Base-by-base conservation (phyloP, 2,113 vertebrate genomes). In the Ictalurus punctatus region DNA sequence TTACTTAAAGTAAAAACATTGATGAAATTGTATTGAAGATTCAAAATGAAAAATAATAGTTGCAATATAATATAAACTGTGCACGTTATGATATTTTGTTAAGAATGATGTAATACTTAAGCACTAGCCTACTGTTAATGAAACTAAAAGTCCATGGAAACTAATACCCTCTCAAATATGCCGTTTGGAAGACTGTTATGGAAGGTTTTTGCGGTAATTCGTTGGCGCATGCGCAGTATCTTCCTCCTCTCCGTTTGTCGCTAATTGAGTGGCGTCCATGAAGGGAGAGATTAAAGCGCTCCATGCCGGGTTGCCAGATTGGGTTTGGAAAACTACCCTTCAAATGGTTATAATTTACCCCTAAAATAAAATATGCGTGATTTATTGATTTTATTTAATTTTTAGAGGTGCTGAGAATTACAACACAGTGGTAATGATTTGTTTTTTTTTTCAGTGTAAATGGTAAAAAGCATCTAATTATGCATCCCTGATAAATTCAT, bases 231-330 rank as follows among this genome's bases (percentile, higher is more conserved):
- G 84, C 84, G 84, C 84, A 56, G 16, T 73, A 9, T 37, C 17
- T 59, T 54, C 54, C 21, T 58, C 37, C 25, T 79, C 44, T 6
- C 25, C 23, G 52, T 76, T 76, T 10, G 37, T 21, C 40, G 21
- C 21, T 78, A 48, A 78, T 48, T 81, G n/a, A 81, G 14, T 21
- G 9, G n/a, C 80, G 30, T 34, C 54, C 9, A 58, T 58, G 30
- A 82, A 34, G 56, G 13, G 56, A 37, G 4, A 40, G 81, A 83
- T 83, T 63, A 52, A 61, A 63, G 23, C 34, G 21, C 48, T 16
- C 1, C 27, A 25, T 56, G 0, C 48, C 19, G 67, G 67, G 84
- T 86, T 86, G 91, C 74, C 92, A 91, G 93, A 90, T 93, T 94
- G 48, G 13, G 1, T 23, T 59, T 21, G 5, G 13, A 19, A 16